Conservation (phyloP, 1,140 invertebrate genomes). For the Drosophila kurseongensis region DNA sequence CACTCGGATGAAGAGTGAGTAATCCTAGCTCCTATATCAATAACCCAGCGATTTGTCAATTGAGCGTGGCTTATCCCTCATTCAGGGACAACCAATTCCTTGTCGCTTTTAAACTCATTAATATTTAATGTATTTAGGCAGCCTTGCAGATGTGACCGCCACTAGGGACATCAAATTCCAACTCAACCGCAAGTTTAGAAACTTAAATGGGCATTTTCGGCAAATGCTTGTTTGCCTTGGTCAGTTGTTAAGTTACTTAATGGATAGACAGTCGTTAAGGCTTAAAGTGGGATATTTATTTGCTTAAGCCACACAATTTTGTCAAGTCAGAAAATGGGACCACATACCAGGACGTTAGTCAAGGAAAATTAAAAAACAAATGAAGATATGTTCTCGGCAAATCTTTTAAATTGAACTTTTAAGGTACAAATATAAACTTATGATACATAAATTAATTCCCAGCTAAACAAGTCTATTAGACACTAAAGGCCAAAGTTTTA, state of each 20-base stretch:
- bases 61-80: slow-evolving; percentile 30
- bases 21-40: slow-evolving; percentile 31
- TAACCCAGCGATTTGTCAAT: slow-evolving; percentile 58
- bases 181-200: slow-evolving; percentile 46
- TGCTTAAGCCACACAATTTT: slow-evolving; percentile 3
- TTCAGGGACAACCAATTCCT: slow-evolving; percentile 56
- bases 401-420: no score
- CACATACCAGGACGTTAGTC: slow-evolving; percentile 1
- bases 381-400: neutral
- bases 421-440: no score
- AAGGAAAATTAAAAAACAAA: slow-evolving; percentile 19
- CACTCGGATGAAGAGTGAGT: neutral
- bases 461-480: no score
- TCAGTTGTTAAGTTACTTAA: slow-evolving; percentile 48
- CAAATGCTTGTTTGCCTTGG: slow-evolving; percentile 19
- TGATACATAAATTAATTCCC: neutral
- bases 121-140: slow-evolving; percentile 70
- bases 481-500: no score
- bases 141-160: slow-evolving; percentile 57
- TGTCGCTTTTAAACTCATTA: slow-evolving; percentile 68
- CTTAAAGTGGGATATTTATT: slow-evolving; percentile 14
- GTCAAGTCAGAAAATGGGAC: slow-evolving; percentile 5
- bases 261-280: slow-evolving; percentile 48
- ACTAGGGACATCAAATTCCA: slow-evolving; percentile 17
- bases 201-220: slow-evolving; percentile 20